phyloP scores from a whole-genome alignment of 2,797 vertebrate species.

The Cephalopachus bancanus region DNA sequence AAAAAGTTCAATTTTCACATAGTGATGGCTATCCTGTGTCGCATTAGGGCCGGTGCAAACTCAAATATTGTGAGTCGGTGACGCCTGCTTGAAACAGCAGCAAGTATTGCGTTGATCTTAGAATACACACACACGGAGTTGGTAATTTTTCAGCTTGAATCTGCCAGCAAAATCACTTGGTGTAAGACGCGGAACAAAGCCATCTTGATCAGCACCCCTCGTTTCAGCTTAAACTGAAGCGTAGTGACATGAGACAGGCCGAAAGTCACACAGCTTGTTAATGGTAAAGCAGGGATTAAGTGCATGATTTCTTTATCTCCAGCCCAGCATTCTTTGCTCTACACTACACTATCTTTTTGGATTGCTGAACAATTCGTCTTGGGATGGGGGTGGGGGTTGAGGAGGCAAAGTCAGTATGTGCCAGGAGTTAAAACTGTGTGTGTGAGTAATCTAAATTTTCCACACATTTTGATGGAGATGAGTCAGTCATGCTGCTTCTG shows the following conservation, averaged over 20 bases:
- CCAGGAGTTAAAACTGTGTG: background rate
- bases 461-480: background rate
- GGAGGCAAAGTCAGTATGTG: background rate
- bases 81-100: background rate
- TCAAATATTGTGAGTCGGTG: background rate
- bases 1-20: background rate
- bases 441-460: background rate
- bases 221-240: background rate
- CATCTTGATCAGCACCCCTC: background rate
- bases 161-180: background rate
- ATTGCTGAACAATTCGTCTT: background rate
- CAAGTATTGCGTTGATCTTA: background rate
- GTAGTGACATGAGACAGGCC: background rate
- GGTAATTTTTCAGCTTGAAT: background rate
- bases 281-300: background rate
- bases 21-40: background rate
- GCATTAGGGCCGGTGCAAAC: background rate
- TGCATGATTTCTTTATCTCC: background rate
- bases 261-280: background rate
- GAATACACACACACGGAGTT: background rate
- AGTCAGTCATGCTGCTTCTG: background rate
- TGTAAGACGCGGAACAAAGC: background rate
- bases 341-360: background rate
- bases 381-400: background rate
- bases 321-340: background rate